Base-by-base conservation (phyloP, 2,888 invertebrate genomes). In the Microctonus hyperodae region DNA sequence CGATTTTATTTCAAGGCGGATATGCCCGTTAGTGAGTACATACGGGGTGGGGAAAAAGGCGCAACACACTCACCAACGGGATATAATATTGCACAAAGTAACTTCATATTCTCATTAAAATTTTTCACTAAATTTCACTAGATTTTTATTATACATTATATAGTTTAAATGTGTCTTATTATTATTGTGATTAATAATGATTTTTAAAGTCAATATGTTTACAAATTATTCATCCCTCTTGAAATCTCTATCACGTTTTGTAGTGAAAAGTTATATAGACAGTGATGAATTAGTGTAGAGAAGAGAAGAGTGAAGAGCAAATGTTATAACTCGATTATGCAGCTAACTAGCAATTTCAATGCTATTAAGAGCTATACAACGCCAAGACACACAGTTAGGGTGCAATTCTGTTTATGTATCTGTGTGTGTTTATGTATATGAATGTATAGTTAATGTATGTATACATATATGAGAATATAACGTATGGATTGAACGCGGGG, bases 1-100 rank as follows among this genome's bases (percentile, higher is more conserved):
- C 80, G 83, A 83, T 83, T 83, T 82, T 83, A 83, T 82, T 82
- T 79, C 78, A 78, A 80, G 79, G 76, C 81, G 81, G 81, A 80
- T 82, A 79, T 80, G 78, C 80, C 81, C 81, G 81, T 80, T 82
- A 80, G 75, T 74, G 75, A 72, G 72, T 64, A 58, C 55, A 68
- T n/a, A n/a, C n/a, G n/a, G n/a, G n/a, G n/a, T n/a, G n/a, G 50
- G 69, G 64, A 69, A 65, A 66, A 68, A 61, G 50, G 69, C 31
- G 16, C 23, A 37, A 44, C 56, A 37, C 33, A 40, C 66, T 61
- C 53, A 70, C 73, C 77, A 76, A 76, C 76, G 78, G 75, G 75
- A 79, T 76, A 79, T 76, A 73, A 74, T 74, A 69, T 66, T n/a
- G n/a, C 44, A 44, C 44, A 44, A 44, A 44, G 59, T 57, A 60